These are phyloP conservation scores for Limnephilus lunatus DNA, from an alignment of 2,888 invertebrate species.

Conservation along the genomic window DNA sequence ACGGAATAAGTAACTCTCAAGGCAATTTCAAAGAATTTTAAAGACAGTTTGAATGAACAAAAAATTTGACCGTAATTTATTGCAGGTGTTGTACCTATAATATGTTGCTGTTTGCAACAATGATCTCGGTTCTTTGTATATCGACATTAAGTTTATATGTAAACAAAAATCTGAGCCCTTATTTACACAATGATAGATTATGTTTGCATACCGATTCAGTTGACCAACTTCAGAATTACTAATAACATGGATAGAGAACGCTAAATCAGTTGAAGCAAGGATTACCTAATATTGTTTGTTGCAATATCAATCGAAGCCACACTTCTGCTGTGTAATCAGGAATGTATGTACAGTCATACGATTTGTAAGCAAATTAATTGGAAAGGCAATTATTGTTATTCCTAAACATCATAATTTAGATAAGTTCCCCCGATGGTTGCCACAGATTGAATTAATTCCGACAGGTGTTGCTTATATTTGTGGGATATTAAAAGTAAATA, in stretches of 20 bases:
- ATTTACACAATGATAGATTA: background rate
- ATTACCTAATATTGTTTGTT: background rate
- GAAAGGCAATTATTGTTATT: background rate
- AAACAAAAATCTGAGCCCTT: background rate
- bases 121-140: background rate
- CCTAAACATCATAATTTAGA: background rate
- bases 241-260: background rate
- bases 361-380: background rate
- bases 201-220: background rate
- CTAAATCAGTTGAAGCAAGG: background rate
- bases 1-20: no score
- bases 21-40: no score
- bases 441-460: background rate
- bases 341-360: background rate
- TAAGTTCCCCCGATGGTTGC: background rate
- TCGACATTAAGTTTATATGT: background rate
- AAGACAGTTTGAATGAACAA: no score
- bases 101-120: background rate
- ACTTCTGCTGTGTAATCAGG: background rate
- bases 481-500: background rate
- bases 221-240: background rate
- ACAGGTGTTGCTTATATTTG: background rate
- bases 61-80: no score
- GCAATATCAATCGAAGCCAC: background rate
- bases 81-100: no score